Conservation (phyloP, 2,113 vertebrate genomes). For the Amphiprion percula region DNA sequence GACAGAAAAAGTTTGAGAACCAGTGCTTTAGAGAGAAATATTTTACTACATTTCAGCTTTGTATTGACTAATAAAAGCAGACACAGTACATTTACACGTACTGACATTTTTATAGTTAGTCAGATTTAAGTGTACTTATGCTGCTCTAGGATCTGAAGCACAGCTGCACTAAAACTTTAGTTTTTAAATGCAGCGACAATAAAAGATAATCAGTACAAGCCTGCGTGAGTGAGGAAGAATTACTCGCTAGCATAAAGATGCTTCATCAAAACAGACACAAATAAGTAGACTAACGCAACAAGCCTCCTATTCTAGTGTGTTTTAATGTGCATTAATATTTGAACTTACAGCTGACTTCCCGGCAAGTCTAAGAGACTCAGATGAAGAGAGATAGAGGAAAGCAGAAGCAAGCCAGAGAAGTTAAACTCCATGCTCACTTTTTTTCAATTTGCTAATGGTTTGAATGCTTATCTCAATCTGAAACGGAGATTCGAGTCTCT, state of each 20-base stretch:
- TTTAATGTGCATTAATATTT: background rate
- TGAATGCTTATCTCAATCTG: background rate
- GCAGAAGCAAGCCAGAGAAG: background rate
- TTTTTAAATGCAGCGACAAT: background rate
- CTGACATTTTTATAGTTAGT: too few relatives aligned
- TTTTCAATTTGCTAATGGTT: slow-evolving; percentile 8
- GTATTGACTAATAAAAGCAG: too few relatives aligned
- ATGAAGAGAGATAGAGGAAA: background rate
- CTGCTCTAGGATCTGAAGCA: too few relatives aligned
- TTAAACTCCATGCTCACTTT: background rate
- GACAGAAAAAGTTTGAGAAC: too few relatives aligned
- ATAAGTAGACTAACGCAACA: background rate
- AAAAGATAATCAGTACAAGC: background rate
- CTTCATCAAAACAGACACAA: background rate
- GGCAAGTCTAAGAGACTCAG: background rate
- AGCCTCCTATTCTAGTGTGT: background rate
- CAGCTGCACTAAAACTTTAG: too few relatives aligned
- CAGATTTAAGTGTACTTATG: too few relatives aligned
- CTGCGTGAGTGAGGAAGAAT: background rate
- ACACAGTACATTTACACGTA: too few relatives aligned
- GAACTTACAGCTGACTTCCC: background rate
- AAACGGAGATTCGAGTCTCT: background rate
- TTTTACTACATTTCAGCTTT: too few relatives aligned
- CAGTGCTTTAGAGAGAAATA: too few relatives aligned
- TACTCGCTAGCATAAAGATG: background rate